A percentile compares a stretch with the other conserved stretches of the same genome.
Evolutionary conservation across 2,113 vertebrate genomes (phyloP).

Genomic region (Muntiacus muntjak): DNA sequence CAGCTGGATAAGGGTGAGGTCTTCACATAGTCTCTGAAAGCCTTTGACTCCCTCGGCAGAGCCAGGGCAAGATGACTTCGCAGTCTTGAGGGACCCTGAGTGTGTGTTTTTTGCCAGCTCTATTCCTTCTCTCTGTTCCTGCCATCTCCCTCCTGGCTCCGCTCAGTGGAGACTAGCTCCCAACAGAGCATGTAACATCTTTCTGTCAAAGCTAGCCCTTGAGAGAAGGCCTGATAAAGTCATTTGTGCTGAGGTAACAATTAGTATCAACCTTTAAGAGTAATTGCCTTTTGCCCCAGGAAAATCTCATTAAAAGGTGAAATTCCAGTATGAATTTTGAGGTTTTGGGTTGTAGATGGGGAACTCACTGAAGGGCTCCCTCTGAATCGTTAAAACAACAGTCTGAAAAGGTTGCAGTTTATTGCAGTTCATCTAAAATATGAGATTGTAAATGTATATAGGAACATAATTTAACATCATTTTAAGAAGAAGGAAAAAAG

Average conservation of each 20-base stretch:
- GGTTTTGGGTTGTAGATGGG: background rate
- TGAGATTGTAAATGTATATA: background rate
- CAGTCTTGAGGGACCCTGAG: background rate
- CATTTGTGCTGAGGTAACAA: background rate
- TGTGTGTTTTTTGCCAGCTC: background rate
- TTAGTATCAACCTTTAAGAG: background rate
- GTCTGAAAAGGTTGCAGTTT: background rate
- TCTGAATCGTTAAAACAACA: background rate
- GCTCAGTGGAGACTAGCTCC: background rate
- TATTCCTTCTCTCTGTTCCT: background rate
- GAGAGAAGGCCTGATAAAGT: background rate
- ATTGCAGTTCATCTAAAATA: background rate
- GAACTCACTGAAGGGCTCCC: background rate
- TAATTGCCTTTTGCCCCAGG: background rate
- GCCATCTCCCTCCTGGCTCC: background rate
- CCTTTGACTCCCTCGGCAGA: background rate
- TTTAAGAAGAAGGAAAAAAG: conserved; percentile 24
- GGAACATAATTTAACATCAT: conserved; percentile 15
- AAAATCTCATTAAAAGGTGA: conserved; percentile 32
- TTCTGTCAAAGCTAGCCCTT: background rate
- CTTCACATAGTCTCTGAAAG: background rate
- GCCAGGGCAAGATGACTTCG: background rate
- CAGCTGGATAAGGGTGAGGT: background rate
- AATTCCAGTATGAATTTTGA: background rate
- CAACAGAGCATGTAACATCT: background rate